Evolutionary conservation across 2,113 vertebrate species (phyloP).

Genomic region (Hippocampus barbouri): DNA sequence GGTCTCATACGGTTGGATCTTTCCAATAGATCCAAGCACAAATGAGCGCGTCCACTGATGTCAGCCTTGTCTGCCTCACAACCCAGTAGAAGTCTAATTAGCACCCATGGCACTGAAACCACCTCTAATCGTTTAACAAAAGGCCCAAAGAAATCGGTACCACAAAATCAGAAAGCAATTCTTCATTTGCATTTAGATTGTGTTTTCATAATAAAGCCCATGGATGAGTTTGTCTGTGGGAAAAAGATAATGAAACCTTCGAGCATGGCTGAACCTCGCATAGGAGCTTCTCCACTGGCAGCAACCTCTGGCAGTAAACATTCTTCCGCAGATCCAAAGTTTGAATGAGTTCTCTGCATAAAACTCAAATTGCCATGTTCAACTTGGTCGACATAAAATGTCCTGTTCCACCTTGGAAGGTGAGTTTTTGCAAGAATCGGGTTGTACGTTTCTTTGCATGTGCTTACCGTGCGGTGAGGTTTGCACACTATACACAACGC

Average conservation of each 20-base stretch:
- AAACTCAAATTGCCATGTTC: constrained; percentile 9
- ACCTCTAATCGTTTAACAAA: constrained; percentile 41
- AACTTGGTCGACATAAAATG: constrained; percentile 2
- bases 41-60: neutral
- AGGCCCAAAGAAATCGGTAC: constrained; percentile 40
- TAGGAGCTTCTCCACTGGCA: constrained; percentile 1
- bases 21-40: neutral
- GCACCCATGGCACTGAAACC: constrained; percentile 19
- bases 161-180: constrained; percentile 37
- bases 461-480: too few relatives aligned
- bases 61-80: neutral
- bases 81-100: constrained; percentile 28
- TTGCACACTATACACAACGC: too few relatives aligned
- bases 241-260: constrained; percentile 32
- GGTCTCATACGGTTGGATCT: neutral
- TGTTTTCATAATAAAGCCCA: constrained; percentile 29
- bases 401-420: neutral
- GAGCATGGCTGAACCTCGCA: constrained; percentile 14
- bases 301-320: neutral
- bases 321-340: constrained; percentile 5
- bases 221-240: constrained; percentile 19
- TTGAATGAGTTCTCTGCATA: constrained; percentile 9
- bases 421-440: too few relatives aligned
- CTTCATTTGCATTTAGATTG: constrained; percentile 71
- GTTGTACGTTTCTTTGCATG: too few relatives aligned